Percentiles rank a stretch among this genome's conserved stretches.
Conservation (phyloP, 2,797 vertebrate species). For the Borostomias antarcticus region DNA sequence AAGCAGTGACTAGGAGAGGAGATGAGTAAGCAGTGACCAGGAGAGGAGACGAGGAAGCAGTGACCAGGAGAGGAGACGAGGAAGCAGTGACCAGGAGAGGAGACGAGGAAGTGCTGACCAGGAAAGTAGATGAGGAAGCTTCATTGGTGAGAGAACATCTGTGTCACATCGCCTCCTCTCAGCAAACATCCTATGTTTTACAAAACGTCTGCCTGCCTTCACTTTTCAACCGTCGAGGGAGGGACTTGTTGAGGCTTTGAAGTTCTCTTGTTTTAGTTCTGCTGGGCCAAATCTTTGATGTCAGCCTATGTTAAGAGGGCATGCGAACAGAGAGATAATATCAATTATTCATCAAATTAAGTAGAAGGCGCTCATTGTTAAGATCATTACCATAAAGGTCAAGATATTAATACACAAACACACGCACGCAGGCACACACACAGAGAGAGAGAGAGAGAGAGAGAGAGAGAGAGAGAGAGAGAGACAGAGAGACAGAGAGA, state of each 20-base stretch:
- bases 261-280: constrained; percentile 40
- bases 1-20: too few relatives aligned
- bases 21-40: too few relatives aligned
- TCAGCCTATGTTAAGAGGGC: constrained; percentile 33
- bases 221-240: constrained; percentile 17
- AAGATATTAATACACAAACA: constrained; percentile 16
- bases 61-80: too few relatives aligned
- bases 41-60: too few relatives aligned
- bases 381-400: too few relatives aligned
- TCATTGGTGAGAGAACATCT: constrained; percentile 24
- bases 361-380: constrained; percentile 44
- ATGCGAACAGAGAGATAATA: constrained; percentile 28
- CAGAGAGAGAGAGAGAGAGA: not conserved
- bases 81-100: too few relatives aligned
- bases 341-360: constrained; percentile 50
- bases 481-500: not conserved
- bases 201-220: constrained; percentile 13
- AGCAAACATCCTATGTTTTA: constrained; percentile 44
- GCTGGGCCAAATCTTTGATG: constrained; percentile 48
- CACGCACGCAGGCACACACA: not conserved
- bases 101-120: too few relatives aligned
- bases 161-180: constrained; percentile 31
- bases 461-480: constrained; percentile 2
- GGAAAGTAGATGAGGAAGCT: not conserved
- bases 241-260: constrained; percentile 41